Evolutionary conservation across 2,888 invertebrate genomes (phyloP), one percentile per base, ranked within the genome.

Genomic region (Tiphia femorata): DNA sequence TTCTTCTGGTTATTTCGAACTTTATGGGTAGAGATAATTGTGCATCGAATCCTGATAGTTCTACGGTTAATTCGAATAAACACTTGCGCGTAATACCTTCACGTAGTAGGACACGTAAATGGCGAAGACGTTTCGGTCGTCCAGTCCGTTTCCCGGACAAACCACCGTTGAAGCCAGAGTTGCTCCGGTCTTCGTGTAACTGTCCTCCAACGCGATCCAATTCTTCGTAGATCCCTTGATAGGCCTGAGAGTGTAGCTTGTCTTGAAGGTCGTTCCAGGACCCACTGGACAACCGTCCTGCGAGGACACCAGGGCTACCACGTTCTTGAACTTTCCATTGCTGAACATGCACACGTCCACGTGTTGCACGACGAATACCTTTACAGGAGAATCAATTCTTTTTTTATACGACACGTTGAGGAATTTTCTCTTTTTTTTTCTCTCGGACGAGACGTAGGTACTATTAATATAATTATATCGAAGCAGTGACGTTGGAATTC

Each of bases 311-410:
- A 86, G 77, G 1, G 94, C 95, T 1, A 96, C 95, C n/a, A 94
- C 91, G 82, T 95, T 96, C 85, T 96, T 95, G 86, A 96, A 96
- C 84, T 95, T 95, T 0, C 95, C 95, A 76, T 95, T 95, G 67
- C 95, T 96, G 84, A 96, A 95, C 92, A 97, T 95, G 84, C 95
- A 95, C 1, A 97, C 96, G 79, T 95, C 95, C 19, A 95, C 95
- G 82, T 95, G 93, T 79, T 96, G 95, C 2, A 95, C 92, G 52
- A 94, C 90, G 77, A 93, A 88, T 3, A 92, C 90, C 95, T 95
- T 84, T 16, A 47, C n/a, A n/a, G n/a, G n/a, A n/a, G n/a, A n/a
- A n/a, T n/a, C n/a, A n/a, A n/a, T n/a, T n/a, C n/a, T n/a, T n/a
- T n/a, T n/a, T n/a, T n/a, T n/a, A n/a, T n/a, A n/a, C n/a, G n/a